Base-by-base conservation (phyloP, 2,888 invertebrate genomes). In the Timema cristinae region DNA sequence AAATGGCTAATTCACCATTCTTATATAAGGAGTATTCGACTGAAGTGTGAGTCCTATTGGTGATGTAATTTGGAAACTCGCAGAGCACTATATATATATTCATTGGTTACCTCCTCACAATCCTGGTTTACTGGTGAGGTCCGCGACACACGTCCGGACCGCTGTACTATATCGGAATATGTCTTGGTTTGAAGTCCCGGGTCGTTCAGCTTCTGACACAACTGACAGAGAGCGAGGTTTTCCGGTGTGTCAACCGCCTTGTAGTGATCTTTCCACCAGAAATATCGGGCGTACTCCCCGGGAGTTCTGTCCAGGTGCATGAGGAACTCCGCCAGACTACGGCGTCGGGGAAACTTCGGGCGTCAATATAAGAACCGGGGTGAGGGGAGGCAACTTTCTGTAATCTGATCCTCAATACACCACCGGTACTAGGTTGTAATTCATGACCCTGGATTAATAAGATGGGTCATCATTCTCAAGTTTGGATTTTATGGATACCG, bases 321-420 rank as follows among this genome's bases (percentile, higher is more conserved):
- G 50, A 91, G 80, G 78, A 88, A 87, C 9, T 82, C 79, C 0
- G 89, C 90, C 75, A 91, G 81, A 15, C 83, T 76, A 83, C 81
- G 2, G 87, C 86, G 1, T 83, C 84, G 7, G 83, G 81, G 77
- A 88, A 90, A 75, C 87, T 86, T 75, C 89, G 85, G 4, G 88
- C 89, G 79, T 91, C 86, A 71, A 91, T 88, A 80, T 85, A 90
- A 0, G 88, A 89, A 73, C 85, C 81, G 0, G 86, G 85, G 0
- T n/a, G n/a, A n/a, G n/a, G n/a, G 90, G 90, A 0, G 88, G 84
- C 70, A 84, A 85, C 78, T 83, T 81, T 7, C 79, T 77, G 80
- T 90, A 90, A 78, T 87, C 83, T 69, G 86, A 87, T 48, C 86
- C 88, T 7, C 90, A 90, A 82, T 87, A 88, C 6, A 90, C 90